A percentile compares a stretch with the other conserved stretches of the same genome.
These are phyloP conservation scores for Sycobia sp. DNA, from an alignment of 1,140 invertebrate genomes.

Conservation along the genomic window DNA sequence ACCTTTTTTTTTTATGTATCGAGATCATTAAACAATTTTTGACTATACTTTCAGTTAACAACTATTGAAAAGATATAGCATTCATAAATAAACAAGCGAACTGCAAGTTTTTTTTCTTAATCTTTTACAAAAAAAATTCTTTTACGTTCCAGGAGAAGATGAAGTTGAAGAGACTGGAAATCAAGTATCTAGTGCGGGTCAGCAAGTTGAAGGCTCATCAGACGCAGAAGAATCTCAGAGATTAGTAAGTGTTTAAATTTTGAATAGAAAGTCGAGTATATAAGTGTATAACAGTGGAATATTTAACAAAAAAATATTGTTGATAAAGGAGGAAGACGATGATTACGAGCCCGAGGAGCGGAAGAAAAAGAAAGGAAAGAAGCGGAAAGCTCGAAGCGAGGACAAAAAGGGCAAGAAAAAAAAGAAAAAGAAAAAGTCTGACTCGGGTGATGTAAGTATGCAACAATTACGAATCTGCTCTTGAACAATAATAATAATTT, in stretches of 20 bases:
- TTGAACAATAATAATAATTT: background rate
- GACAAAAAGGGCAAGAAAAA: constrained; percentile 89
- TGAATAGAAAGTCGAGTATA: background rate
- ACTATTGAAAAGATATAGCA: no score
- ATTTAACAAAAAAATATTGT: constrained; percentile 22
- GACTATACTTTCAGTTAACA: no score
- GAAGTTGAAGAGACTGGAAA: constrained; percentile 69
- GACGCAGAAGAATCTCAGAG: constrained; percentile 73
- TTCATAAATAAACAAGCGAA: no score
- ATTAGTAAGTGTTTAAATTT: constrained; percentile 50
- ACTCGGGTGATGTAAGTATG: constrained; percentile 79
- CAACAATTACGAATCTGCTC: background rate
- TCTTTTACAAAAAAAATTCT: constrained; percentile 20
- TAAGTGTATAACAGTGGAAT: background rate
- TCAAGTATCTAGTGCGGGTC: constrained; percentile 56
- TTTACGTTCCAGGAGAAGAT: constrained; percentile 69
- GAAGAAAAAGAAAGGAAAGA: constrained; percentile 90
- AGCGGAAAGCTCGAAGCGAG: constrained; percentile 84
- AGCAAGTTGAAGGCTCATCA: constrained; percentile 68
- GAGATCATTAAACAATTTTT: no score
- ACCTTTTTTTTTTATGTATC: no score
- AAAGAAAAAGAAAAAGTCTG: constrained; percentile 91
- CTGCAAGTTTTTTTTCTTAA: background rate
- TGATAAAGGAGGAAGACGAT: constrained; percentile 76
- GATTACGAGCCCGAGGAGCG: constrained; percentile 85